phyloP scores from a whole-genome alignment of 2,797 vertebrate species.

The Pangasius larnaudii region DNA sequence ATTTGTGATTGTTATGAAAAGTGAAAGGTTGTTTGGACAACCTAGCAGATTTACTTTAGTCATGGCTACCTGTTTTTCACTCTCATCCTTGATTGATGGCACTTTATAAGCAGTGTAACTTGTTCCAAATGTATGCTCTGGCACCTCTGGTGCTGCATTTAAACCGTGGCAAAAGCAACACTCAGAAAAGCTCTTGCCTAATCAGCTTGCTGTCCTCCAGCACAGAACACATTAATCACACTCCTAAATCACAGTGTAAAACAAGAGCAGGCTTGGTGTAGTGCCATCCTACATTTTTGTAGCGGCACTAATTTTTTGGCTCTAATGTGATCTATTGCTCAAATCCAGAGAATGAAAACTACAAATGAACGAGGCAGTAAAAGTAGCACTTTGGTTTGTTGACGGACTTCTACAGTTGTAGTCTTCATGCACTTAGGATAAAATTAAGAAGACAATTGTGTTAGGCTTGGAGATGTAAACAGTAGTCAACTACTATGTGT shows the following conservation, averaged over 20 bases:
- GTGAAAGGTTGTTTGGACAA: background rate
- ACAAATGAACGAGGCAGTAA: background rate
- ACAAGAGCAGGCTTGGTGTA: slow-evolving; percentile 36
- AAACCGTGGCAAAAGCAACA: slow-evolving; percentile 29
- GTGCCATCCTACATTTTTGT: slow-evolving; percentile 20
- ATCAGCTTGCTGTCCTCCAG: slow-evolving; percentile 51
- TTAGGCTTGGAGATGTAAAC: background rate
- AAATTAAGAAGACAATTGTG: no score
- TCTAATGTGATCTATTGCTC: slow-evolving; percentile 5
- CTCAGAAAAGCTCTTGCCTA: slow-evolving; percentile 43
- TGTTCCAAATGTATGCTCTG: slow-evolving; percentile 34
- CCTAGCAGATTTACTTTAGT: background rate
- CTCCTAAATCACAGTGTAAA: slow-evolving; percentile 49
- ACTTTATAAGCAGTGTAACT: slow-evolving; percentile 17
- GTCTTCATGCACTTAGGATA: background rate
- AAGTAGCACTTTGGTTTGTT: background rate
- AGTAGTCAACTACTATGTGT: background rate
- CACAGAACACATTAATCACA: slow-evolving; percentile 45
- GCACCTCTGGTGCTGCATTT: slow-evolving; percentile 24
- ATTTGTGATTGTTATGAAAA: background rate
- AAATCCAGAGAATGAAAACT: background rate
- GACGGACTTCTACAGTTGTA: background rate
- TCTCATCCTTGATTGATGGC: slow-evolving; percentile 3
- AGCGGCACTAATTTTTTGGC: background rate
- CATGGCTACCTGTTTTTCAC: background rate